phyloP scores from a whole-genome alignment of 2,113 vertebrate genomes.

The Sylvia atricapilla region DNA sequence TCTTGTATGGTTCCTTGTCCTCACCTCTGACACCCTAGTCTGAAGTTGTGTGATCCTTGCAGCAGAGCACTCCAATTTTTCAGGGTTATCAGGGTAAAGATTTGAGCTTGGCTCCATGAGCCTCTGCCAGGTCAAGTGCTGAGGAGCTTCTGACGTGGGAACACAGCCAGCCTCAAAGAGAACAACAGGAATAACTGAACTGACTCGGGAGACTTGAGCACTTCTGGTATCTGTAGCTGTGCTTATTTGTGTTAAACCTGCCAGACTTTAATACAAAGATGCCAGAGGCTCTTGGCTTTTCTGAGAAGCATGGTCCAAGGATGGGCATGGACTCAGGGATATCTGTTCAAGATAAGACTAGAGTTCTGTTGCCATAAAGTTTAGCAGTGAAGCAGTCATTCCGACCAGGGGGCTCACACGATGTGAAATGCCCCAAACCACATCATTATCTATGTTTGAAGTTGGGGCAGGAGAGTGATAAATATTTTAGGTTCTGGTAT shows the following conservation, averaged over 20 bases:
- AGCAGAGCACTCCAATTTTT: background rate
- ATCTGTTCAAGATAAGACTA: background rate
- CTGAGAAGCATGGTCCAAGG: rapidly evolving
- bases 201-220: background rate
- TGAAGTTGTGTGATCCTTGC: background rate
- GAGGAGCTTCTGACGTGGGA: background rate
- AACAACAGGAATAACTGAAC: background rate
- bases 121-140: background rate
- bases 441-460: background rate
- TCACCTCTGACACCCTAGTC: background rate
- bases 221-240: background rate
- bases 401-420: background rate
- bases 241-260: background rate
- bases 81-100: background rate
- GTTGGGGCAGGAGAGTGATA: background rate
- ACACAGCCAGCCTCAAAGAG: background rate
- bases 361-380: background rate
- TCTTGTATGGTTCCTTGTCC: background rate
- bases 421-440: background rate
- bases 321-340: background rate
- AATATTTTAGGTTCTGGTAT: background rate
- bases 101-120: background rate
- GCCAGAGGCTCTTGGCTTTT: background rate
- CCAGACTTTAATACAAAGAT: background rate
- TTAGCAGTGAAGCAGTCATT: background rate